Conservation (phyloP, 2,888 invertebrate species). For the Hemistola chrysoprasaria region DNA sequence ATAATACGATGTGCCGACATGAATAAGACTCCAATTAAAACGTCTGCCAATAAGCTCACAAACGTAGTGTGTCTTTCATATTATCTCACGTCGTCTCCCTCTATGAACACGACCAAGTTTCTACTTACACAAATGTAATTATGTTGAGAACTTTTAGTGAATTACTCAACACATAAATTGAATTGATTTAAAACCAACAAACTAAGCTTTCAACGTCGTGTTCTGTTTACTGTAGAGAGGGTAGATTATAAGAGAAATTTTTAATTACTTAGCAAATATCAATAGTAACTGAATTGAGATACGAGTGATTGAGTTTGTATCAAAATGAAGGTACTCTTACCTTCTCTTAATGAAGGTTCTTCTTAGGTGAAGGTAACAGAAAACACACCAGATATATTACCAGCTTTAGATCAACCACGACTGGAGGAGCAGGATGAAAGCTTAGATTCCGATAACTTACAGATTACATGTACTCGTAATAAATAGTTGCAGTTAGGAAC, state of each 20-base stretch:
- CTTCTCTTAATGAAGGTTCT: too few relatives aligned
- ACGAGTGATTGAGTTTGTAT: too few relatives aligned
- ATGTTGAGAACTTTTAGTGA: slow-evolving; percentile 68
- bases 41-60: slow-evolving; percentile 39
- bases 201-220: slow-evolving; percentile 61
- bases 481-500: too few relatives aligned
- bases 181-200: slow-evolving; percentile 69
- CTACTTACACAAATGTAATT: slow-evolving; percentile 65
- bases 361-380: too few relatives aligned
- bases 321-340: too few relatives aligned
- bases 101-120: slow-evolving; percentile 50
- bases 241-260: slow-evolving; percentile 26
- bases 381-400: too few relatives aligned
- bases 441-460: too few relatives aligned
- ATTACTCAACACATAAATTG: too few relatives aligned
- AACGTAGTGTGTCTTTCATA: slow-evolving; percentile 47
- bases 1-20: too few relatives aligned
- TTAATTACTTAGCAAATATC: slow-evolving; percentile 22
- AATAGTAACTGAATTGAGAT: slow-evolving; percentile 9
- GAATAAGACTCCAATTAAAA: slow-evolving; percentile 43
- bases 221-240: slow-evolving; percentile 54
- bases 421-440: too few relatives aligned
- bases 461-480: too few relatives aligned
- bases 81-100: slow-evolving; percentile 38
- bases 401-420: too few relatives aligned